Evolutionary conservation across 2,113 vertebrate species (phyloP), one percentile per base, ranked within the genome.

Genomic region (Natator depressus): DNA sequence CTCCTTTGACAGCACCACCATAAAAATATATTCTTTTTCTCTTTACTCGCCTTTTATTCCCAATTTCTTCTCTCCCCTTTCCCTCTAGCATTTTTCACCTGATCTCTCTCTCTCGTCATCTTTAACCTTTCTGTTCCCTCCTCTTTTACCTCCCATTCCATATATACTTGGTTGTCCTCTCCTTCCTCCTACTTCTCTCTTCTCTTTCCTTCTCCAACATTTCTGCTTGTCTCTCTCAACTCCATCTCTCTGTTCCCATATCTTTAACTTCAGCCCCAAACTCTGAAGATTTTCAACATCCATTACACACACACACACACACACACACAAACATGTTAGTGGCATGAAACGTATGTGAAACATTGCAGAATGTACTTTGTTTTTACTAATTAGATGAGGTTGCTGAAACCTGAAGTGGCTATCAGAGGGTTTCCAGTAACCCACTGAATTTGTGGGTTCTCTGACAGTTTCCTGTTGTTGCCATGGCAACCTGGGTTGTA

Each of bases 21-120:
- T 79, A 90, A 85, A 92, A 91, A 87, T 85, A 10, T 8, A n/a
- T 62, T 93, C 31, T 82, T 96, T 96, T 95, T 62, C 90, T 69
- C 55, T 82, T 69, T 87, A 46, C 80, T 69, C 76, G 51, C 20
- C 80, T 69, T 91, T 85, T 79, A 80, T 25, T 75, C 35, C 79
- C 46, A 50, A 31, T 91, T 72, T 80, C 84, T 76, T 75, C 65
- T 82, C 75, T 87, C 72, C 47, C 46, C n/a, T 91, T 27, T n/a
- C 76, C 35, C 47, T 46, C 46, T 82, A 46, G 25, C 17, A 7
- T 72, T 38, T 38, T 72, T 46, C n/a, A 38, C 17, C 19, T 38
- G 29, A 62, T 59, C 14, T 51, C 42, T 81, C 89, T 93, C 91
- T 87, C 47, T 25, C 5, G 16, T 91, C 86, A 85, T 50, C 35